phyloP scores from a whole-genome alignment of 2,113 vertebrate genomes.

The Onychorhynchus coronatus region DNA sequence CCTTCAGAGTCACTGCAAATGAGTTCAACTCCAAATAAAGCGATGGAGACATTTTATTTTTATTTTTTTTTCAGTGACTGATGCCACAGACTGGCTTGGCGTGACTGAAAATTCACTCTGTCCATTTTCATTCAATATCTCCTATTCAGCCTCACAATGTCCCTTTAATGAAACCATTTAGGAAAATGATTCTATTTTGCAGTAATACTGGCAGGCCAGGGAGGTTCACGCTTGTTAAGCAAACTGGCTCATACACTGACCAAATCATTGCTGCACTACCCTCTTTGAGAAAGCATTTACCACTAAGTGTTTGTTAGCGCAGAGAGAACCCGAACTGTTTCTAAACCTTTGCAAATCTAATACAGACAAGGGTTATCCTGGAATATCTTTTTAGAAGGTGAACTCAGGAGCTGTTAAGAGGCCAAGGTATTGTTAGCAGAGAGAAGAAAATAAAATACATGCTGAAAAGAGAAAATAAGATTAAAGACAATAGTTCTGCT shows the following conservation, averaged over 20 bases:
- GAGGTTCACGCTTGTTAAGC: constrained; percentile 49
- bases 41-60: background rate
- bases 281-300: constrained; percentile 18
- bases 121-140: constrained; percentile 6
- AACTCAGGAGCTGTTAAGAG: constrained; percentile 43
- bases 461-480: constrained; percentile 39
- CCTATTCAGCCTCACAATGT: background rate
- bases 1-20: constrained; percentile 4
- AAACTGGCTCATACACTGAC: constrained; percentile 25
- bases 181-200: constrained; percentile 39
- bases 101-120: background rate
- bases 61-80: background rate
- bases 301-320: constrained; percentile 26
- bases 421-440: constrained; percentile 1
- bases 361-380: background rate
- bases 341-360: constrained; percentile 54
- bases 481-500: constrained; percentile 46
- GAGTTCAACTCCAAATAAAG: background rate
- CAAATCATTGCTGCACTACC: constrained; percentile 5
- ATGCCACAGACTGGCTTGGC: constrained; percentile 23
- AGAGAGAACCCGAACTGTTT: background rate
- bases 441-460: constrained; percentile 51
- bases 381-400: constrained; percentile 30
- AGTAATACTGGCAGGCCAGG: background rate
- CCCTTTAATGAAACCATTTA: constrained; percentile 45